Evolutionary conservation across 2,113 vertebrate genomes (phyloP).

Genomic region (Mastomys coucha): DNA sequence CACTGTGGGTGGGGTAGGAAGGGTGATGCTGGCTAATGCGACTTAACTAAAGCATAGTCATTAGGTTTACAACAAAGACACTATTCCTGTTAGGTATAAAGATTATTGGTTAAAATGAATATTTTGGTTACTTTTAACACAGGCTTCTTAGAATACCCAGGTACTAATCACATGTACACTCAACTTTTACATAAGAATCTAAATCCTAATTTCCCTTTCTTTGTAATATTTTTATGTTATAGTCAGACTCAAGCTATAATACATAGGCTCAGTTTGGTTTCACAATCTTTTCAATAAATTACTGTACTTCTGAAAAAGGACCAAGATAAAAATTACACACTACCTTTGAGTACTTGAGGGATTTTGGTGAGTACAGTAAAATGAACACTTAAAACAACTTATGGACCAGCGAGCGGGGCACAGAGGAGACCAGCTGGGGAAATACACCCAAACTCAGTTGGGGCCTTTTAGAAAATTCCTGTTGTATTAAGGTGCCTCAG

Average conservation of each 20-base stretch:
- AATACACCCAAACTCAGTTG: not conserved
- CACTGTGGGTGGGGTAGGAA: not conserved
- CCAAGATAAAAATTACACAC: not conserved
- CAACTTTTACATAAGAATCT: not conserved
- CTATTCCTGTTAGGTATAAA: not conserved
- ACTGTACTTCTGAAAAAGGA: not conserved
- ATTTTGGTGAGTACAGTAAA: not conserved
- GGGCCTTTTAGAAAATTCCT: not conserved
- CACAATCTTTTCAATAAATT: conserved; percentile 31
- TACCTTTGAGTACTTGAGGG: not conserved
- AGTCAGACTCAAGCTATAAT: conserved; percentile 7
- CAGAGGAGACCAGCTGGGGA: not conserved
- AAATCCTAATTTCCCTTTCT: conserved; percentile 19
- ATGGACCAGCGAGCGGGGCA: not conserved
- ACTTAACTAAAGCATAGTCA: not conserved
- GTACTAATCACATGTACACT: not conserved
- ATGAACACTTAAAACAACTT: not conserved
- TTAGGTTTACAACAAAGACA: not conserved
- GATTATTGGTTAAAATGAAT: not conserved
- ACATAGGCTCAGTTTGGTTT: not conserved
- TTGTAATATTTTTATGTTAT: not conserved
- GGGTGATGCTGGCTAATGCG: not conserved
- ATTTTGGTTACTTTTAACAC: not conserved
- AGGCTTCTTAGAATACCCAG: not conserved
- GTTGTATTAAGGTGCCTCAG: not conserved